Percentiles rank a stretch among this genome's conserved stretches.
phyloP scores from a whole-genome alignment of 2,888 invertebrate species.

The Leptinotarsa peninsularis region DNA sequence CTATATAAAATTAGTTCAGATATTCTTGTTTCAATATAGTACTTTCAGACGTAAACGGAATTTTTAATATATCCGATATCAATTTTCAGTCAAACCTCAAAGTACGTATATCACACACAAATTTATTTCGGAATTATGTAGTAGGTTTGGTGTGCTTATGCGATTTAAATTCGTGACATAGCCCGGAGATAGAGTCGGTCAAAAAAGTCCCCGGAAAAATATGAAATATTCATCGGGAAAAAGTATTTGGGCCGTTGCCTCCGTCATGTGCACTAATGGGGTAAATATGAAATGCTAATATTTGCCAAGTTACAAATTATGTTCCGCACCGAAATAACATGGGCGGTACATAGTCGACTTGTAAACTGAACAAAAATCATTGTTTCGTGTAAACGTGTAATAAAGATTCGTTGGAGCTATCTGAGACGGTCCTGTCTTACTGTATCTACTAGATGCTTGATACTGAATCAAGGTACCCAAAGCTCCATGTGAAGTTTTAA shows the following conservation, averaged over 20 bases:
- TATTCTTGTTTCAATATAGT: constrained; percentile 23
- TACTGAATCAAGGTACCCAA: too few species aligned
- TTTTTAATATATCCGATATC: constrained; percentile 46
- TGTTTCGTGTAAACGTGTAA: too few species aligned
- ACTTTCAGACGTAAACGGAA: constrained; percentile 44
- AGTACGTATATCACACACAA: constrained; percentile 47
- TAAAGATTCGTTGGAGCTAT: too few species aligned
- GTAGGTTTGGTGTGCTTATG: constrained; percentile 61
- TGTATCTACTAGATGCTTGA: too few species aligned
- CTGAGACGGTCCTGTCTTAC: too few species aligned
- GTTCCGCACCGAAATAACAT: constrained; percentile 64
- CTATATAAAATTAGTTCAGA: too few species aligned
- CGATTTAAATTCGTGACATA: constrained; percentile 64
- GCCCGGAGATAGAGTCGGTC: constrained; percentile 58
- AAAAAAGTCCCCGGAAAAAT: constrained; percentile 59
- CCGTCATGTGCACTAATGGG: constrained; percentile 63
- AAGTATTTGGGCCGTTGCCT: constrained; percentile 56
- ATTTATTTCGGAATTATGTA: constrained; percentile 62
- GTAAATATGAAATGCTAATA: constrained; percentile 67
- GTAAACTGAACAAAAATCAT: neutral
- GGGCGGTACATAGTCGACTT: constrained; percentile 23
- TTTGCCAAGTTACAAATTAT: constrained; percentile 64
- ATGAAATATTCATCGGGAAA: constrained; percentile 60
- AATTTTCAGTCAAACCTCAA: constrained; percentile 45
- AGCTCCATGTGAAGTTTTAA: too few species aligned